Evolutionary conservation across 92 coral and sea anemone genomes (phyloP).

Genomic region (Metridium senile): DNA sequence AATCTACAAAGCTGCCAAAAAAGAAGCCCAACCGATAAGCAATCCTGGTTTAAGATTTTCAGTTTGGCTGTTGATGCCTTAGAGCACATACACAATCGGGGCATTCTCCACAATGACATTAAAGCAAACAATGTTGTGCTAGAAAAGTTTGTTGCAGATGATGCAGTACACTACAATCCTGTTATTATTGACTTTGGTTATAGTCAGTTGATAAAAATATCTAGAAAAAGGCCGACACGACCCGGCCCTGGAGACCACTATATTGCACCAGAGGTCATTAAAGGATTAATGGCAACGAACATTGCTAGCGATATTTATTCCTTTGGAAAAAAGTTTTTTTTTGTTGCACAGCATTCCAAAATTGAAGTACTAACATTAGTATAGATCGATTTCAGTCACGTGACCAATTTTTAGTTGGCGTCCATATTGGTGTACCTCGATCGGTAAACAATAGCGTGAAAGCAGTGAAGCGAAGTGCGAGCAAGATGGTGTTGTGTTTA

Average conservation of each 20-base stretch:
- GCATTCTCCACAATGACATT: slow-evolving; percentile 22
- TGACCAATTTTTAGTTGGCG: too few relatives aligned
- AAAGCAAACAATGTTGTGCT: slow-evolving; percentile 39
- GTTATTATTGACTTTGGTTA: slow-evolving; percentile 35
- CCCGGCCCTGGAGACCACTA: background rate
- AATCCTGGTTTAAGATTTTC: slow-evolving; percentile 41
- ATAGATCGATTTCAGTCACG: too few relatives aligned
- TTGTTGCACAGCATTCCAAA: slow-evolving; percentile 2
- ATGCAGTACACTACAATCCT: slow-evolving; percentile 24
- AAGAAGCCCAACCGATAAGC: too few relatives aligned
- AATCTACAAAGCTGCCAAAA: slow-evolving; percentile 42
- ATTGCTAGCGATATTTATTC: slow-evolving; percentile 10
- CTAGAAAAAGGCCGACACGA: background rate
- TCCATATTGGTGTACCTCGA: too few relatives aligned
- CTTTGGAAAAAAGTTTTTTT: background rate
- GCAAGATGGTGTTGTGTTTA: too few relatives aligned
- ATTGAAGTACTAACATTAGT: too few relatives aligned
- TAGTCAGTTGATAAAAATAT: background rate
- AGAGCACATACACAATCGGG: slow-evolving; percentile 27
- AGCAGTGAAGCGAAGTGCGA: too few relatives aligned
- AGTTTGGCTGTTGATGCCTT: slow-evolving; percentile 39
- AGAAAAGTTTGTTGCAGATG: slow-evolving; percentile 9
- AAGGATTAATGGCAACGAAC: background rate
- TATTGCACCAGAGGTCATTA: slow-evolving; percentile 14
- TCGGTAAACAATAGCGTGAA: too few relatives aligned